Evolutionary conservation across 53 echinoderm and acorn worm species (phyloP), one percentile per base, ranked within the genome.

Genomic region (Holothuria scabra): DNA sequence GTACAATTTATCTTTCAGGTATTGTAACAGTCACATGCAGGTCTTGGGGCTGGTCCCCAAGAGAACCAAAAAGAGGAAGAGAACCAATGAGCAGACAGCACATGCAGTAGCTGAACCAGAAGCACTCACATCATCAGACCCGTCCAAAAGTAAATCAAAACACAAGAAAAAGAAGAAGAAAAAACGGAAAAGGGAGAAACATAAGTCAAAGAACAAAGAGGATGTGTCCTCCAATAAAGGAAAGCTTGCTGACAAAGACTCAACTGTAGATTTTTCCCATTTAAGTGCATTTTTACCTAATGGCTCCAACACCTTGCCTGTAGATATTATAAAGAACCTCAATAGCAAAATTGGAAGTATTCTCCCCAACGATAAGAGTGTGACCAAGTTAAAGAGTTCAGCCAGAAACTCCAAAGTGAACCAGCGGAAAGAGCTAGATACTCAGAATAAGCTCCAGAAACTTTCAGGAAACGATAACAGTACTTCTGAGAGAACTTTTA

Each of bases 1-100:
- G 18, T 63, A 8, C 44, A 66, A 49, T 24, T 89, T 78, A 65
- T 64, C 35, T 44, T 63, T 30, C 87, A 95, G 95, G 74, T 97
- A 88, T 84, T 97, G 97, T 79, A 90, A 92, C 87, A 97, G 97
- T 88, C 97, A 97, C 90, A 87, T 97, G 79, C 97, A 97, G 88
- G 96, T 93, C 52, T 69, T 97, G 86, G 92, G 93, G 68, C 22
- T 62, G 58, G 97, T 84, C 76, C 94, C 97, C 26, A 97, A 94
- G 80, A 91, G 83, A 64, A 86, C 52, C 30, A 97, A 93, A 74
- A 93, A 93, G 75, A 74, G 61, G 59, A 97, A 92, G 65, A 52
- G 67, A 22, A 59, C 85, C 59, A 82, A 83, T 82, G 72, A 82
- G 56, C 30, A 33, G 29, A 32, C 59, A 30, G 62, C 76, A 74